Evolutionary conservation across 2,113 vertebrate genomes (phyloP).

Genomic region (Aleadryas rufinucha): DNA sequence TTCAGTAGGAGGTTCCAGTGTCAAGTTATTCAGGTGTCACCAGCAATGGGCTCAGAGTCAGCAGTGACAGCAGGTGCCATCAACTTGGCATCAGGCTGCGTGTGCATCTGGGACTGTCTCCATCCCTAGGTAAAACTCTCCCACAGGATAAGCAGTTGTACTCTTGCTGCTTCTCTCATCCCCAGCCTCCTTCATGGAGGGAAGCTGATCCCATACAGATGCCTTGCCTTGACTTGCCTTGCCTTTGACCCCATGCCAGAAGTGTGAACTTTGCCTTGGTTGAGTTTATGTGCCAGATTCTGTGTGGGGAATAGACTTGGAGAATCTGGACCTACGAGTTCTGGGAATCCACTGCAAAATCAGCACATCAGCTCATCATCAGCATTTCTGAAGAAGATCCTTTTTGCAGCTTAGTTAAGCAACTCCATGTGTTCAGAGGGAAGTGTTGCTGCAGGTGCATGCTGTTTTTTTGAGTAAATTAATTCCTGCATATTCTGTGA

Average conservation of each 20-base stretch:
- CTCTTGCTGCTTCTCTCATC: neutral
- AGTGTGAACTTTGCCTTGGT: neutral
- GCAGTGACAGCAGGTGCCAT: neutral
- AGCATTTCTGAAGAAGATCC: neutral
- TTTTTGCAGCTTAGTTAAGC: neutral
- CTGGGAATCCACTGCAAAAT: neutral
- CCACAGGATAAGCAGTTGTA: neutral
- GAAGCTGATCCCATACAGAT: neutral
- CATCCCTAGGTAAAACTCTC: neutral
- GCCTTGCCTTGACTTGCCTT: neutral
- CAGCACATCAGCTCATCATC: neutral
- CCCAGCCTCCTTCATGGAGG: neutral
- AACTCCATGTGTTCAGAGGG: neutral
- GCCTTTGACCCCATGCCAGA: neutral
- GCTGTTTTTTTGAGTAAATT: neutral
- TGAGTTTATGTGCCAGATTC: neutral
- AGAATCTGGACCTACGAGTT: neutral
- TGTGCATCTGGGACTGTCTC: neutral
- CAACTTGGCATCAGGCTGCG: accelerated
- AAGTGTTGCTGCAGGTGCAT: neutral
- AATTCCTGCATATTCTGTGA: neutral
- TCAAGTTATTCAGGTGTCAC: neutral
- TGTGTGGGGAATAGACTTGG: neutral
- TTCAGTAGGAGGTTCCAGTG: neutral
- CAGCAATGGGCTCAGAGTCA: neutral